Evolutionary conservation across 2,888 invertebrate species (phyloP).

Genomic region (Acronicta alni): DNA sequence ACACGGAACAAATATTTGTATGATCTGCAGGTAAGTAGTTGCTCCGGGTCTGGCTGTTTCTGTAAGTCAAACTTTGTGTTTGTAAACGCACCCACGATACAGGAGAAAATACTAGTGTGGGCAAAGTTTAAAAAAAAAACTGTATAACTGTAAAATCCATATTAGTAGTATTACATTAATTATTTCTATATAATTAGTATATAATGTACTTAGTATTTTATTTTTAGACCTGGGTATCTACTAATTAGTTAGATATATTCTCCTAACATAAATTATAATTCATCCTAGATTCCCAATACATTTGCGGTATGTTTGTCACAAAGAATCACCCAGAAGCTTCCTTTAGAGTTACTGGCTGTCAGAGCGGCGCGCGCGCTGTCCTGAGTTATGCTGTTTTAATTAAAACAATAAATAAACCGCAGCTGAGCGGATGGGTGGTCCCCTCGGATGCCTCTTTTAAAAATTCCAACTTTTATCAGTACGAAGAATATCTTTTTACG

Average conservation of each 20-base stretch:
- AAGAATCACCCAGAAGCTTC: slow-evolving; percentile 72
- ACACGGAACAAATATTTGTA: too few relatives aligned
- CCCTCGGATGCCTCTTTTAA: slow-evolving; percentile 70
- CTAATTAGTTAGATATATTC: slow-evolving; percentile 1
- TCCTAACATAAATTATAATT: slow-evolving; percentile 13
- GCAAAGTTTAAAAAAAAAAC: too few relatives aligned
- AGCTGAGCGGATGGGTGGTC: slow-evolving; percentile 81
- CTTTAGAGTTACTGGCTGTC: slow-evolving; percentile 79
- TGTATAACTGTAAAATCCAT: too few relatives aligned
- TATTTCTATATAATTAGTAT: too few relatives aligned
- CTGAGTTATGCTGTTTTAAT: slow-evolving; percentile 86
- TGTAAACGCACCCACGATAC: too few relatives aligned
- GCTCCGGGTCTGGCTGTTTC: too few relatives aligned
- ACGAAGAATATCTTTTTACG: slow-evolving; percentile 65
- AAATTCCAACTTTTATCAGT: slow-evolving; percentile 77
- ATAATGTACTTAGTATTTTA: too few relatives aligned
- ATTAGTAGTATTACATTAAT: too few relatives aligned
- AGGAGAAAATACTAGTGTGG: too few relatives aligned
- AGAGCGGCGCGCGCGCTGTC: slow-evolving; percentile 72
- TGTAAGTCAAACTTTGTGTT: too few relatives aligned
- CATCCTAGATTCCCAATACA: slow-evolving; percentile 37
- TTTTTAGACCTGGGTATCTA: too few relatives aligned
- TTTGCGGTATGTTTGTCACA: slow-evolving; percentile 47
- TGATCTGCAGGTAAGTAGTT: too few relatives aligned
- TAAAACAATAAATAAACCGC: slow-evolving; percentile 84